Evolutionary conservation across 2,888 invertebrate genomes (phyloP), one percentile per base, ranked within the genome.

Genomic region (Drosophila neonasuta): DNA sequence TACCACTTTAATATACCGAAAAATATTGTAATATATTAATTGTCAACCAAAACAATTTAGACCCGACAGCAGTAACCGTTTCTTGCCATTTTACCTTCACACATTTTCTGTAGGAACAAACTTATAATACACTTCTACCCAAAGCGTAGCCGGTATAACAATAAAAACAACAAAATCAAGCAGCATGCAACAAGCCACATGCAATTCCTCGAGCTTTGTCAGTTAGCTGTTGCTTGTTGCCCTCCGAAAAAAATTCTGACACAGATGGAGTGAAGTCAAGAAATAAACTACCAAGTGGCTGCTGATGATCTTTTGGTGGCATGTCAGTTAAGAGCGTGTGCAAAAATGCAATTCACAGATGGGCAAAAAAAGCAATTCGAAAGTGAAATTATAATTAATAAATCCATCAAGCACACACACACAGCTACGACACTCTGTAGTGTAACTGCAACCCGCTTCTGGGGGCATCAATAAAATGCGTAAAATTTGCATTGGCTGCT

Each of bases 401-500:
- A 71, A 86, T 86, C 54, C 56, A 68, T 75, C 36, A 24, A 6
- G 24, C 67, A 78, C 54, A 32, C 32, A 54, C 77, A 51, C 15
- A 24, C 15, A 48, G 10, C 15, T 30, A 5, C 24, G 6, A 10
- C 15, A 42, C 36, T 15, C 7, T 24, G 24, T 6, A 24, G 24
- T 24, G 24, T 24, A 24, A 24, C 24, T 24, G 24, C 24, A 24
- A 24, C 24, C 24, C 24, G 24, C 24, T 24, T 24, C 24, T 24
- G 24, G 24, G 48, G 54, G 62, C 63, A 51, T 65, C 67, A 72
- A 70, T 76, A 62, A 75, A 78, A 80, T 64, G 74, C 68, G 68
- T 71, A 56, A 71, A 82, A 85, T 86, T 86, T 86, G 77, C 81
- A 85, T 85, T 67, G 65, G 55, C 71, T 71, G 79, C 85, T 77